Base-by-base conservation (phyloP, 2,113 vertebrate genomes). In the Indicator maculatus region DNA sequence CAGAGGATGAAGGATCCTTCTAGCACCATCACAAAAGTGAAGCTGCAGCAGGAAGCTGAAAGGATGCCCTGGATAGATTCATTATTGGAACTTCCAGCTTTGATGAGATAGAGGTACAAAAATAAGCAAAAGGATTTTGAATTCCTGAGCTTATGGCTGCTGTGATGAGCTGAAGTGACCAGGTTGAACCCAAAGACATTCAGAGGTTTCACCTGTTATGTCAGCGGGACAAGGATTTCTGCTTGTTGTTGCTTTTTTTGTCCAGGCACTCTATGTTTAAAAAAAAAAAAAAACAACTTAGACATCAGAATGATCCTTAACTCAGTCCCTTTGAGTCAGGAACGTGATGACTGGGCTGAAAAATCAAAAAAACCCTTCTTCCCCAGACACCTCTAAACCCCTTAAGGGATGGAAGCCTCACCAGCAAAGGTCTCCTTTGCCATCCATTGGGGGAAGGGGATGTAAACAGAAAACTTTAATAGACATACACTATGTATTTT, bases 41-140 rank as follows among this genome's bases (percentile, higher is more conserved):
- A 92, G 63, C 59, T 93, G 44, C n/a, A 65, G n/a, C n/a, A 88
- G 55, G 36, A 79, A 95, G 39, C 53, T 92, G 58, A 89, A 92
- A 78, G 41, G 41, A 52, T 2, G 2, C 31, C n/a, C 21, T 53
- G 39, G 13, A 27, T 39, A 41, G 44, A 55, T 83, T 83, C 75
- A 7, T 82, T 73, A 73, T 39, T 3, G 7, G 36, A 85, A 17
- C 55, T 93, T 85, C 45, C 30, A 91, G 36, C 87, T 86, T 78
- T 70, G 59, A 72, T 63, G 52, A 78, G 59, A 52, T 30, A 71
- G 24, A 64, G 4, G 17, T 69, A 53, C 36, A 85, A 91, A 91
- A 73, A 44, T 70, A 65, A 73, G 31, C 19, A 24, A 79, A 82
- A 74, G 9, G 8, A n/a, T 69, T 92, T 85, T 79, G 28, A 66